Conservation (phyloP, 2,113 vertebrate species). For the Sorex araneus region DNA sequence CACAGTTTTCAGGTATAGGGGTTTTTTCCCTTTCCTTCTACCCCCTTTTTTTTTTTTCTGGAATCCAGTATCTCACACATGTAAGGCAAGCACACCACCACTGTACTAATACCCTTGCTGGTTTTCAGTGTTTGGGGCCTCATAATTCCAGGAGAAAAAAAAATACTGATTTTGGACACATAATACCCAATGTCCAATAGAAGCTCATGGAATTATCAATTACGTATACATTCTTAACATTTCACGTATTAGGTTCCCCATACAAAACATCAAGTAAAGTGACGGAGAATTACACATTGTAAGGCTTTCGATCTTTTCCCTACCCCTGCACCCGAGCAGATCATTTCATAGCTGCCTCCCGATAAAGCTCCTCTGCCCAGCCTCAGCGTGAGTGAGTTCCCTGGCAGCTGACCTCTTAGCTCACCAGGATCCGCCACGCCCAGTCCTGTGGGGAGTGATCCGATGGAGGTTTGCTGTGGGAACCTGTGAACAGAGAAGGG, state of each 20-base stretch:
- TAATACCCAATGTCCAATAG: background rate
- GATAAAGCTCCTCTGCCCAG: background rate
- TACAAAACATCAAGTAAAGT: conserved; percentile 21
- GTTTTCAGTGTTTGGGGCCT: background rate
- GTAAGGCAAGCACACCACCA: too few species aligned
- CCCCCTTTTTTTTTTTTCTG: too few species aligned
- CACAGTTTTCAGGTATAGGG: too few species aligned
- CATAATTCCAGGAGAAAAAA: background rate
- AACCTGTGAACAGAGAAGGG: background rate
- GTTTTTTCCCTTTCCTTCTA: too few species aligned
- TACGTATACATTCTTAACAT: background rate
- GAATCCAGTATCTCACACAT: too few species aligned
- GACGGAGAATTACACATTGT: background rate
- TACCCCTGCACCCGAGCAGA: too few species aligned
- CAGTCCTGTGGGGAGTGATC: background rate
- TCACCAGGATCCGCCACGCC: background rate
- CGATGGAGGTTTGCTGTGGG: background rate
- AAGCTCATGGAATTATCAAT: background rate
- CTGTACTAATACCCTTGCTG: too few species aligned
- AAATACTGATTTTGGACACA: background rate
- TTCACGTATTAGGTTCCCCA: background rate
- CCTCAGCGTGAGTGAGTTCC: background rate
- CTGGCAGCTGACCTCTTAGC: background rate
- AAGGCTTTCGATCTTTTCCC: background rate
- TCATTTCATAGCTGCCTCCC: background rate